Conservation (phyloP, 2,797 vertebrate species). For the Molossus molossus region DNA sequence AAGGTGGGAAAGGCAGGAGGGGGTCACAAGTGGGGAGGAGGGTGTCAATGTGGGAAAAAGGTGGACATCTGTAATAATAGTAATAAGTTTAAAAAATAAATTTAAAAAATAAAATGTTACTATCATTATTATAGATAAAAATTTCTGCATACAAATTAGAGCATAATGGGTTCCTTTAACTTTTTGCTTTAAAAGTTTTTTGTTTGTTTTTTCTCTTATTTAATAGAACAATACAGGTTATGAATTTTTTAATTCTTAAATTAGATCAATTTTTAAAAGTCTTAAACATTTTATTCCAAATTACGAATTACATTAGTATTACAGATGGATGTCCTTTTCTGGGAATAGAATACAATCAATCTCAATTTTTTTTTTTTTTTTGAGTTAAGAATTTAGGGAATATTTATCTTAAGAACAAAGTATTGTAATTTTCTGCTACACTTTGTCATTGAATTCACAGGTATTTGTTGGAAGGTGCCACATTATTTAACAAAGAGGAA, state of each 20-base stretch:
- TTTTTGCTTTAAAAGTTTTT: slow-evolving; percentile 56
- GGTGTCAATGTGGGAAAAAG: too few species aligned
- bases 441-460: slow-evolving; percentile 86
- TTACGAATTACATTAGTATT: slow-evolving; percentile 28
- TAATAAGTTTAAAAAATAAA: too few species aligned
- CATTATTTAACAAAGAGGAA: slow-evolving; percentile 95
- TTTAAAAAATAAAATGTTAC: neutral
- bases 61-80: too few species aligned
- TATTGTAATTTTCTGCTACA: neutral
- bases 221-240: neutral
- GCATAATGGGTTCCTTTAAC: slow-evolving; percentile 21
- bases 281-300: slow-evolving; percentile 51
- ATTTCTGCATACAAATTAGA: slow-evolving; percentile 27
- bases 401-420: slow-evolving; percentile 39
- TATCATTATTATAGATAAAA: slow-evolving; percentile 18
- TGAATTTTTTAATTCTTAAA: slow-evolving; percentile 30
- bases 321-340: slow-evolving; percentile 30
- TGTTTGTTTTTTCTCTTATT: slow-evolving; percentile 25
- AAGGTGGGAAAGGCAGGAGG: too few species aligned
- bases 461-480: slow-evolving; percentile 95
- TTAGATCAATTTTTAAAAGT: slow-evolving; percentile 6
- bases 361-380: slow-evolving; percentile 41
- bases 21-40: too few species aligned
- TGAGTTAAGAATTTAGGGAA: slow-evolving; percentile 50
- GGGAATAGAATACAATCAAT: neutral